A percentile compares a stretch with the other conserved stretches of the same genome.
Evolutionary conservation across 2,888 invertebrate genomes (phyloP).

Genomic region (Meta bourneti): DNA sequence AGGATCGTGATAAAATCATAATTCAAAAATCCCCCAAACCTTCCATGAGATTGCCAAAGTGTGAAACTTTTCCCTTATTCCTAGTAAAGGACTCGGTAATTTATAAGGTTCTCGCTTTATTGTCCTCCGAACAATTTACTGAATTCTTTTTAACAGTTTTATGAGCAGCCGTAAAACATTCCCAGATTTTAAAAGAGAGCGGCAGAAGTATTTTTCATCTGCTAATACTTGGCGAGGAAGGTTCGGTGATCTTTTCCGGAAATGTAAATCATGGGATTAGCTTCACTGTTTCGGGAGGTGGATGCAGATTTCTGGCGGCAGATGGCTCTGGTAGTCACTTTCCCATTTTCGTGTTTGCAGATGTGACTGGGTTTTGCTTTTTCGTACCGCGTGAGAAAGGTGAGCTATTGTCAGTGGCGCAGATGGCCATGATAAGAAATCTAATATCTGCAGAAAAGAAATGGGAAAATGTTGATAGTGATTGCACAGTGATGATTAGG

Average conservation of each 20-base stretch:
- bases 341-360: not conserved
- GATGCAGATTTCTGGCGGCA: constrained; percentile 4
- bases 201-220: constrained; percentile 50
- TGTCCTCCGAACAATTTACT: constrained; percentile 52
- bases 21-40: constrained; percentile 52
- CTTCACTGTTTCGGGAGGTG: not conserved
- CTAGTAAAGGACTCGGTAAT: constrained; percentile 26
- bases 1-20: constrained; percentile 55
- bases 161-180: constrained; percentile 57
- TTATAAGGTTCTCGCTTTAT: constrained; percentile 55
- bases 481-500: too few relatives aligned
- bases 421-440: not conserved
- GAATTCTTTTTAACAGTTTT: constrained; percentile 64
- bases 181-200: constrained; percentile 35
- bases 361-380: not conserved
- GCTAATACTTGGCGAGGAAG: constrained; percentile 31
- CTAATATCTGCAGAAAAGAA: too few relatives aligned
- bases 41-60: constrained; percentile 29
- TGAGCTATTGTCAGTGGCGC: not conserved
- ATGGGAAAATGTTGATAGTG: too few relatives aligned
- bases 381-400: not conserved
- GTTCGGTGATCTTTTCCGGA: not conserved
- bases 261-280: constrained; percentile 47
- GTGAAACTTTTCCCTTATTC: not conserved
- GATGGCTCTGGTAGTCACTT: constrained; percentile 23